Evolutionary conservation across 2,797 vertebrate genomes (phyloP).

Genomic region (Clamator glandarius): DNA sequence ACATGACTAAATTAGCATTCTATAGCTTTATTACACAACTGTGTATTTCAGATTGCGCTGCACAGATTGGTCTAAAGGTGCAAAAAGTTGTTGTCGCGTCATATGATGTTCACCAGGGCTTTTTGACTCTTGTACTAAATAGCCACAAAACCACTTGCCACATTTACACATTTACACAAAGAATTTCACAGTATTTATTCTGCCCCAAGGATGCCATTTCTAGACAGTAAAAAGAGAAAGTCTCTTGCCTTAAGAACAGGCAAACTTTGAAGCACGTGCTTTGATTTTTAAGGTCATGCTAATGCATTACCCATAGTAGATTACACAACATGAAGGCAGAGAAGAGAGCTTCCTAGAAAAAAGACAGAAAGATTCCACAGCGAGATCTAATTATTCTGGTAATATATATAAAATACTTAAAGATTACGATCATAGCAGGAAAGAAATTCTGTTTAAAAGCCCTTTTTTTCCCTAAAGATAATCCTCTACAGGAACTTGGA

Average conservation of each 20-base stretch:
- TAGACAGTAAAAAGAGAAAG: background rate
- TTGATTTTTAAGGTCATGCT: background rate
- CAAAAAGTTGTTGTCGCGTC: background rate
- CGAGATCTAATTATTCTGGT: background rate
- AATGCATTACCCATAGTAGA: background rate
- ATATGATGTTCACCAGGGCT: background rate
- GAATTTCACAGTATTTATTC: background rate
- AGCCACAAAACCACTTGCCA: background rate
- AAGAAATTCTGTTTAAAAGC: background rate
- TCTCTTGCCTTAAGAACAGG: background rate
- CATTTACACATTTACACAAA: background rate
- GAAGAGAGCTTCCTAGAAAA: background rate
- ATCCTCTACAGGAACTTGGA: background rate
- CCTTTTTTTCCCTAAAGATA: background rate
- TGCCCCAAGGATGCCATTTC: background rate
- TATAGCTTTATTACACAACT: background rate
- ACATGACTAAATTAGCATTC: background rate
- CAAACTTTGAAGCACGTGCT: background rate
- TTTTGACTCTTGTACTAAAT: no score
- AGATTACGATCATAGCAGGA: background rate
- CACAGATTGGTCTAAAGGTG: background rate
- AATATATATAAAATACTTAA: background rate
- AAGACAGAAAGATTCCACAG: background rate
- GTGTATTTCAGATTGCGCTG: background rate
- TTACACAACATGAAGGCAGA: background rate